These are phyloP conservation scores for Melanerpes aurifrons DNA, from an alignment of 2,113 vertebrate species.

Conservation along the genomic window DNA sequence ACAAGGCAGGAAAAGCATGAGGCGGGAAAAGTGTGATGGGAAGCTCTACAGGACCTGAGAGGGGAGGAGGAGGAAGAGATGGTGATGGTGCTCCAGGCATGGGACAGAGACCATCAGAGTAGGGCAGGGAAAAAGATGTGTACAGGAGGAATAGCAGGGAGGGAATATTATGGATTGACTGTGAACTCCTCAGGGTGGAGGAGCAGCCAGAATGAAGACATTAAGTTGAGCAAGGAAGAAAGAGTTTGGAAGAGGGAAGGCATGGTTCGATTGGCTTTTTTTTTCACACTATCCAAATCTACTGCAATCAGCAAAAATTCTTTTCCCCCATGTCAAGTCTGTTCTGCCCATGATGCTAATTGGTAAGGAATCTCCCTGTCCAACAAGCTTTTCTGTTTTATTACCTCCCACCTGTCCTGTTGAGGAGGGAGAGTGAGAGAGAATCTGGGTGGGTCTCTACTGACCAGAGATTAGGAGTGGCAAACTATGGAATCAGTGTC, in stretches of 20 bases:
- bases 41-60: neutral
- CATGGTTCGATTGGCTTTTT: neutral
- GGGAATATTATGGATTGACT: neutral
- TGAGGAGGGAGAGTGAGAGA: neutral
- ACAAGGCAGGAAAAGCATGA: no score
- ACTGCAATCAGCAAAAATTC: neutral
- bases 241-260: neutral
- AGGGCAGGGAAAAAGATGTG: neutral
- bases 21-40: neutral
- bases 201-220: neutral
- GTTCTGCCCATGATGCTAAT: neutral
- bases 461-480: neutral
- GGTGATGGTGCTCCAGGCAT: neutral
- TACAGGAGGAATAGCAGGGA: fast-evolving
- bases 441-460: neutral
- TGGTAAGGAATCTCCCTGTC: neutral
- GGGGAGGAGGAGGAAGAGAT: neutral
- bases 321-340: neutral
- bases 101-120: neutral
- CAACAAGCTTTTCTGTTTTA: neutral
- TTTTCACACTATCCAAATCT: neutral
- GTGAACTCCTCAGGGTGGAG: fast-evolving
- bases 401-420: neutral
- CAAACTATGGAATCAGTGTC: neutral
- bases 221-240: neutral